Evolutionary conservation across 2,888 invertebrate species (phyloP), one percentile per base, ranked within the genome.

Genomic region (Oscheius myriophilus): DNA sequence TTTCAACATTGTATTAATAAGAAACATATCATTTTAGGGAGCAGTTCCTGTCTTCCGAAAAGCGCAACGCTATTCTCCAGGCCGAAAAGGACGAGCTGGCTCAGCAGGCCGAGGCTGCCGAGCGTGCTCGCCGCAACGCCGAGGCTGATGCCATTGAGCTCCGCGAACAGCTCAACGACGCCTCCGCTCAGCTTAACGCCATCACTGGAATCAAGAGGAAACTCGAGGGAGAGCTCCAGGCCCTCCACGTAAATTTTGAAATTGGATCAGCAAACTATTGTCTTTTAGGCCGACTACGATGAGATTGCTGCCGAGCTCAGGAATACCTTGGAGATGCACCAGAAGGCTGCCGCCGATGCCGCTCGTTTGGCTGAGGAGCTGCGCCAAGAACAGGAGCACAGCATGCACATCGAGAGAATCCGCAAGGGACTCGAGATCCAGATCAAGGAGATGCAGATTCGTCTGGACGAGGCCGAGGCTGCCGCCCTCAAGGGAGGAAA

Each of bases 311-410:
- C 94, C 90, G 97, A 98, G 90, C 94, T 97, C 88, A 96, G 95
- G 92, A 93, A 93, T 90, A 94, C 95, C 83, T 96, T 97, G 89
- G 98, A 98, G 90, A 94, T 95, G 91, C 94, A 94, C 86, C 95
- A 96, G 92, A 97, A 96, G 91, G 75, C 80, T 11, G 58, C 78
- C 93, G 94, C 95, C 85, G 98, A 98, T 89, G 96, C 97, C 83
- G 96, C 97, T 85, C 92, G 97, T 88, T 91, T 98, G 72, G 96
- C 97, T 81, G 98, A 98, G 89, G 97, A 98, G 88, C 93, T 98
- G 53, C 79, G 86, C 41, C 85, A 86, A 71, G 86, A 86, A 71
- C 97, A 98, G 90, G 98, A 98, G 87, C 97, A 98, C 89, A 95
- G 95, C 84, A 93, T 94, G 90, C 95, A 94, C 87, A 94, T 96